Percentiles rank a stretch among this genome's conserved stretches.
Conservation (phyloP, 1,140 invertebrate species). For the Papilio dardanus region DNA sequence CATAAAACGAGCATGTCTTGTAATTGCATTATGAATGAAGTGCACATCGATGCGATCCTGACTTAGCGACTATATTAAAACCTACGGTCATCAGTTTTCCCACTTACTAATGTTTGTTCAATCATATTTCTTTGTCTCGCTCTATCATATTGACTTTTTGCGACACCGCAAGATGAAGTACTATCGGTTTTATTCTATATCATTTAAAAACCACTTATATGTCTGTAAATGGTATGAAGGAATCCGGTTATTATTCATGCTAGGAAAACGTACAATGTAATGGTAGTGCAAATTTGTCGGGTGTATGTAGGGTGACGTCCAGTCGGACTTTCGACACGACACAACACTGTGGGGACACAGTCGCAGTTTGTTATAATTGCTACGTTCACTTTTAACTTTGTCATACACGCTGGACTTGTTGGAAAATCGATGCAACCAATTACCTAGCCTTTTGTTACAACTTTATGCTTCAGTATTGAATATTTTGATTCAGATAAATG, state of each 20-base stretch:
- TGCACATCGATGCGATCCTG: conserved; percentile 2
- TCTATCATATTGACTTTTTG: conserved; percentile 21
- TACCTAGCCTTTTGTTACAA: conserved; percentile 3
- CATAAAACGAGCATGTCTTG: conserved; percentile 27
- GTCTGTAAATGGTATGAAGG: conserved; percentile 13
- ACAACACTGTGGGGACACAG: conserved; percentile 26
- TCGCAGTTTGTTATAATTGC: conserved; percentile 42
- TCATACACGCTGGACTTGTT: conserved; percentile 3
- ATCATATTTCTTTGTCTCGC: conserved; percentile 33
- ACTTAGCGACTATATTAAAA: conserved; percentile 31
- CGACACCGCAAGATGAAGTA: conserved; percentile 12
- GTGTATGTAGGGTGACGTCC: conserved; percentile 45
- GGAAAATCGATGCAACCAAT: conserved; percentile 24
- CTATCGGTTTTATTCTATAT: conserved; percentile 34
- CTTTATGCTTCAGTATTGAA: not conserved
- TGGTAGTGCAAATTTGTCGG: conserved; percentile 47
- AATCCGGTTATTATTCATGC: conserved; percentile 33
- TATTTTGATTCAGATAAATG: not conserved
- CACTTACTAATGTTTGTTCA: not conserved
- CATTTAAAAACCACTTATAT: not conserved
- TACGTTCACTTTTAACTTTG: conserved; percentile 36
- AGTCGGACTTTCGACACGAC: conserved; percentile 30
- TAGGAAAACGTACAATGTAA: conserved; percentile 36
- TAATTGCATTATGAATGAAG: conserved; percentile 33
- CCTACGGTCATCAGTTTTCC: conserved; percentile 24